These are phyloP conservation scores for Odontocolon sp. DNA, from an alignment of 2,888 invertebrate species.

Conservation along the genomic window DNA sequence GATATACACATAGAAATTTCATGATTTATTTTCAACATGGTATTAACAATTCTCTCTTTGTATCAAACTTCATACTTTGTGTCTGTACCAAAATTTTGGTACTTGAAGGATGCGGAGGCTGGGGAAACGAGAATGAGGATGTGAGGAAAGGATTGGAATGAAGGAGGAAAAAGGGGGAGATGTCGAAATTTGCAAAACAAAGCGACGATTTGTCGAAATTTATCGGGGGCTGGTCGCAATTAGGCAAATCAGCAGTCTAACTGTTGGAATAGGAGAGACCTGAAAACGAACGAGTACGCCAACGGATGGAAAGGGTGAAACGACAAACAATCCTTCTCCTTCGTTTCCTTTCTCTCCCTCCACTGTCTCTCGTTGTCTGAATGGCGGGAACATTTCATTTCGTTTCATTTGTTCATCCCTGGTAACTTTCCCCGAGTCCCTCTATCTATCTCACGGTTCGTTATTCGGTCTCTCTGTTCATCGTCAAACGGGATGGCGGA, in stretches of 20 bases:
- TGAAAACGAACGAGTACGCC: conserved; percentile 56
- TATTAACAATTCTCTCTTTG: no score
- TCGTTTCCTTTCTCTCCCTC: conserved; percentile 62
- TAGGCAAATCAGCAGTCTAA: conserved; percentile 80
- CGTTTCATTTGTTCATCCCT: conserved; percentile 79
- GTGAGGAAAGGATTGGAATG: no score
- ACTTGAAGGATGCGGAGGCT: no score
- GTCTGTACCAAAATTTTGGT: no score
- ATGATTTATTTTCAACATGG: no score
- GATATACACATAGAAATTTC: not conserved
- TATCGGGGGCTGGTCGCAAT: conserved; percentile 76
- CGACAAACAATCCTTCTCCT: conserved; percentile 77
- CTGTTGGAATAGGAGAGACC: conserved; percentile 70
- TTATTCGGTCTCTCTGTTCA: conserved; percentile 43
- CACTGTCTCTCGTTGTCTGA: conserved; percentile 60
- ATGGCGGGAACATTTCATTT: conserved; percentile 76
- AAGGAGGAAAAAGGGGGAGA: no score
- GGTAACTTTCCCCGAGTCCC: conserved; percentile 54
- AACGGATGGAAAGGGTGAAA: conserved; percentile 75
- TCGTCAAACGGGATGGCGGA: conserved; percentile 51
- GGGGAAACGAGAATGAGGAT: no score
- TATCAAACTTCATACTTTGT: no score
- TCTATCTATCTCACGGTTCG: conserved; percentile 40
- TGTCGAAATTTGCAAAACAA: conserved; percentile 68
- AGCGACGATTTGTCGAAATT: conserved; percentile 77